Base-by-base conservation (phyloP, 2,113 vertebrate species). In the Eleginops maclovinus region DNA sequence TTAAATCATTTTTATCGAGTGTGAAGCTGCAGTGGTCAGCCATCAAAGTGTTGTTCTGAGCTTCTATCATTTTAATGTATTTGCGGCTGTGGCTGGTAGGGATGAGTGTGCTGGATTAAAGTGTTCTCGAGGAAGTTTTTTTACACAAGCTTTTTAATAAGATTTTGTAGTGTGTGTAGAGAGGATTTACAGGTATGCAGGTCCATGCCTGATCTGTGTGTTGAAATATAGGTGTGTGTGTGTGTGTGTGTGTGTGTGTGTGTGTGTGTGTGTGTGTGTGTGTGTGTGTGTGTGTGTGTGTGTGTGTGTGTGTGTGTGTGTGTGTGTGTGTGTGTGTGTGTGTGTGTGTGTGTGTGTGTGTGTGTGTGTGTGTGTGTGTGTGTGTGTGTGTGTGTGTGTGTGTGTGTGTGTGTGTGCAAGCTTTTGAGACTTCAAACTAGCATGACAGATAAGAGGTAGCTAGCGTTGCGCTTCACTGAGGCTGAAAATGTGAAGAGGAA, bases 401-500 rank as follows among this genome's bases (percentile, higher is more conserved):
- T 62, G 11, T 71, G 21, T 69, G 36, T 66, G 46, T 70, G 44
- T 66, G 50, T 76, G 67, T 50, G 43, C n/a, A n/a, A n/a, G n/a
- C 72, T 0, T 84, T 65, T 59, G 73, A 58, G 66, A 50, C 69
- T 85, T 87, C 67, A 87, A 86, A 86, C 76, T 75, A 86, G 87
- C 53, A 81, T 90, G 91, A 91, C 81, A 87, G 86, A 92, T 92
- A 88, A 91, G 86, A 85, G 78, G 85, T 85, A 90, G 90, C 85
- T 80, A 72, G 78, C 72, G 85, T 82, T 17, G 61, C 46, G 91
- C 91, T 93, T 91, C 91, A 92, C 75, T 86, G 91, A 84, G 86
- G 91, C 89, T 92, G 88, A 90, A 93, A 90, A 91, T 89, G 87
- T 82, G 87, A 81, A 87, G 87, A 75, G 88, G 87, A 88, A 86